phyloP scores from a whole-genome alignment of 2,797 vertebrate species.

The Sebastes vulpes region DNA sequence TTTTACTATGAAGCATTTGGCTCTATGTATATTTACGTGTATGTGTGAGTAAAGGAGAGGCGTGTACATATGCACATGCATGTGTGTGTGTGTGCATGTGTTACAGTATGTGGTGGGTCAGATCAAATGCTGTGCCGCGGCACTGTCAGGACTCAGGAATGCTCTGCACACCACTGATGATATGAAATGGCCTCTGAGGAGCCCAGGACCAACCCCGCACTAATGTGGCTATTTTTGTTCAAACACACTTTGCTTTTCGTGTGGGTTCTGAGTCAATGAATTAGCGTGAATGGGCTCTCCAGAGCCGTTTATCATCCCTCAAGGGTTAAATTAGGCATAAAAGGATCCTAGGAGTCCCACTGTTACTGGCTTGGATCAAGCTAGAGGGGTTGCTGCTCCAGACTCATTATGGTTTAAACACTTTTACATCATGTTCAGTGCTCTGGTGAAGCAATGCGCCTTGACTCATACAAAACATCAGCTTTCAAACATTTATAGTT shows the following conservation, averaged over 20 bases:
- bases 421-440: constrained; percentile 3
- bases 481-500: not conserved
- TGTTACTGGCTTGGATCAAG: constrained; percentile 38
- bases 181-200: constrained; percentile 45
- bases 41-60: constrained; percentile 1
- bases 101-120: constrained; percentile 35
- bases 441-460: not conserved
- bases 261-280: constrained; percentile 68
- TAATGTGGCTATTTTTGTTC: constrained; percentile 66
- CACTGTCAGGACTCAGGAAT: constrained; percentile 57
- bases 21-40: constrained; percentile 23
- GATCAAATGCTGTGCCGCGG: constrained; percentile 44
- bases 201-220: constrained; percentile 4
- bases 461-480: not conserved
- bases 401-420: constrained; percentile 25
- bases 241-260: constrained; percentile 55
- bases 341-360: constrained; percentile 35
- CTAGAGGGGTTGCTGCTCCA: constrained; percentile 6
- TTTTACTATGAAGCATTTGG: constrained; percentile 39
- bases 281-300: constrained; percentile 48
- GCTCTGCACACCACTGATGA: constrained; percentile 53
- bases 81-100: not conserved
- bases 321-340: constrained; percentile 58
- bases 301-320: constrained; percentile 49
- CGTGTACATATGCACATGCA: not conserved